Conservation (phyloP, 2,888 invertebrate species). For the Meandrusa payeni region DNA sequence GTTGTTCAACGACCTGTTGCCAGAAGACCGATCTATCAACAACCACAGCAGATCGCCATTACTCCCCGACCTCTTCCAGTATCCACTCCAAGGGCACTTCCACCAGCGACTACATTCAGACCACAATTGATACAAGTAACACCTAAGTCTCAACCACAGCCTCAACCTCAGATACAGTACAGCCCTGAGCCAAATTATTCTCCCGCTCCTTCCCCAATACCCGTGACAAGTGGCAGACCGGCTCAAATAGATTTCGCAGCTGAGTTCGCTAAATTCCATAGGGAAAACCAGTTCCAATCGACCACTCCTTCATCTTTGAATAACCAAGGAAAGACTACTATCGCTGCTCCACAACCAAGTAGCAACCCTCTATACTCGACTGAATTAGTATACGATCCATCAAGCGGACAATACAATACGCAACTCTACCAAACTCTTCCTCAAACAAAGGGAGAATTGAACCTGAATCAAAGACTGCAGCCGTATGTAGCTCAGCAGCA, state of each 20-base stretch:
- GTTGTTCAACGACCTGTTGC: constrained; percentile 68
- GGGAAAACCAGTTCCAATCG: constrained; percentile 82
- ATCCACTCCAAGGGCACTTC: constrained; percentile 72
- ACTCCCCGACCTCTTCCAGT: constrained; percentile 81
- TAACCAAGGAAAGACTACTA: constrained; percentile 58
- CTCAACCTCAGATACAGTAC: constrained; percentile 49
- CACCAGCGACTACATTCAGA: constrained; percentile 84
- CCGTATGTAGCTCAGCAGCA: constrained; percentile 85
- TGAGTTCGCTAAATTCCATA: constrained; percentile 87
- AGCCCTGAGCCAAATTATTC: constrained; percentile 68
- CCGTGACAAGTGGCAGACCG: constrained; percentile 49
- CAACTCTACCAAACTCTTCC: constrained; percentile 88
- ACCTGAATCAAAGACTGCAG: constrained; percentile 87
- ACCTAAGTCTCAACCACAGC: constrained; percentile 55
- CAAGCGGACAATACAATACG: constrained; percentile 89
- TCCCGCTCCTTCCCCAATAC: constrained; percentile 52
- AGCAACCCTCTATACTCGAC: constrained; percentile 87
- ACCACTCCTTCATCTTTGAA: constrained; percentile 65
- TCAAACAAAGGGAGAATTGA: constrained; percentile 86
- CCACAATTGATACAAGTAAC: constrained; percentile 83
- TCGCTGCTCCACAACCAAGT: constrained; percentile 59
- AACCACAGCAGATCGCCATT: constrained; percentile 77
- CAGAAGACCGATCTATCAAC: constrained; percentile 68
- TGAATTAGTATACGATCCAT: constrained; percentile 88
- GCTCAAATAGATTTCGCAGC: constrained; percentile 85